Base-by-base conservation (phyloP, 2,797 vertebrate species). In the Xyrichtys novacula region DNA sequence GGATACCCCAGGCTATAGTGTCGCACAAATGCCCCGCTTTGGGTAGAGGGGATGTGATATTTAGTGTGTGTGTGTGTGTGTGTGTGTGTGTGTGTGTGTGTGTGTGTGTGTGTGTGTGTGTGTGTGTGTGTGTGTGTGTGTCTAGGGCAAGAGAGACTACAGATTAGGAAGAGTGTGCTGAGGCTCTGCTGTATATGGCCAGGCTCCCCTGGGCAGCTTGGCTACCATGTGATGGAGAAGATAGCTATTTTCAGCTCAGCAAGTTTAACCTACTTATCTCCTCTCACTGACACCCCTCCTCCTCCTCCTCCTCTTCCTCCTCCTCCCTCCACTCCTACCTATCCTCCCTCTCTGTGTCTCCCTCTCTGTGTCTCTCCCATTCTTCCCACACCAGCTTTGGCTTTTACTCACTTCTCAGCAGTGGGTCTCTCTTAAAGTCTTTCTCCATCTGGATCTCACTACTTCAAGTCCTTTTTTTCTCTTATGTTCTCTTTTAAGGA, bases 251-350 rank as follows among this genome's bases (percentile, higher is more conserved):
- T 92, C 83, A 91, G 90, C 90, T 65, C 86, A 86, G 86, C 85
- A 91, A 90, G 91, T 92, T 92, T 92, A 94, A 92, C 92, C 92
- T 93, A 94, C 90, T 94, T 94, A 92, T 92, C 84, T 83, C 80
- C 58, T 78, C 82, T 84, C 83, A 44, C 70, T 73, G 81, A 74
- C 83, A 78, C 75, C 76, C 72, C 32, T 34, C 32, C 32, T 34
- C 32, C 32, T 7, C 82, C 39, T 71, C 79, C 84, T 34, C 32
- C 32, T 7, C 82, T n/a, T 71, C 79, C 84, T 34, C 82, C 43
- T 71, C 79, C 84, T 65, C 56, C 76, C 71, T 71, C 66, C 55
- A 54, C 75, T 78, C 52, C 69, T 44, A 74, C 80, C 78, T 78
- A 71, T 72, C 64, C 42, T 29, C 17, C 40, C 46, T 59, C 44